Evolutionary conservation across 2,888 invertebrate genomes (phyloP).

Genomic region (Antitype chi): DNA sequence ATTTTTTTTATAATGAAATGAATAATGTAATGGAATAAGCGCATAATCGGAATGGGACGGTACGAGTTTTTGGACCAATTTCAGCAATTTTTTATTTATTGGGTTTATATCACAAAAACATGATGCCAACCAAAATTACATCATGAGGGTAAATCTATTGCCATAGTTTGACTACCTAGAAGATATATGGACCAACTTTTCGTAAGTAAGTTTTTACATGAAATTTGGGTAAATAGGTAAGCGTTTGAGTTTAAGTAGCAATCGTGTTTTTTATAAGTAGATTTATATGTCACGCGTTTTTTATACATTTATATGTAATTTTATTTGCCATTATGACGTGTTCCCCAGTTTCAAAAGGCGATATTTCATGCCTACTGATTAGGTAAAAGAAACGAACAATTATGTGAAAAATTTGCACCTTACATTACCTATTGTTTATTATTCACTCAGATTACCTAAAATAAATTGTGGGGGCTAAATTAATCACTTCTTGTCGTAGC

Average conservation of each 20-base stretch:
- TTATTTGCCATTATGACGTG: not conserved
- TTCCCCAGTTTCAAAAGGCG: conserved; percentile 33
- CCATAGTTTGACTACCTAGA: not conserved
- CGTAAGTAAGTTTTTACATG: not conserved
- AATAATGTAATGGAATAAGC: conserved; percentile 30
- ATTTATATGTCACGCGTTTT: not conserved
- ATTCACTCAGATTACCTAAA: not conserved
- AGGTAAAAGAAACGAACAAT: conserved; percentile 20
- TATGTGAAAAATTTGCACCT: conserved; percentile 34
- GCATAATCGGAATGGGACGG: conserved; percentile 13
- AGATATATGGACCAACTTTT: not conserved
- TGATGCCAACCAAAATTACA: not conserved
- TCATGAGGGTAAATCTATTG: conserved; percentile 8
- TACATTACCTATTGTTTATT: conserved; percentile 15
- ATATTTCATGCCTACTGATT: conserved; percentile 1
- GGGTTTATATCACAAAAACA: not conserved
- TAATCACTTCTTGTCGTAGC: not conserved
- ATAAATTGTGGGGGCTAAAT: not conserved
- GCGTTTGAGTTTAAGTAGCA: not conserved
- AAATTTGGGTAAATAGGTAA: not conserved
- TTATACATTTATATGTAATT: conserved; percentile 8
- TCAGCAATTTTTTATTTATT: not conserved
- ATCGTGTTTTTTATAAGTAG: not conserved
- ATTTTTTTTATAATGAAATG: conserved; percentile 40
- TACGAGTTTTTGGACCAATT: not conserved